Evolutionary conservation across 2,888 invertebrate species (phyloP).

Genomic region (Heteropelma amictum): DNA sequence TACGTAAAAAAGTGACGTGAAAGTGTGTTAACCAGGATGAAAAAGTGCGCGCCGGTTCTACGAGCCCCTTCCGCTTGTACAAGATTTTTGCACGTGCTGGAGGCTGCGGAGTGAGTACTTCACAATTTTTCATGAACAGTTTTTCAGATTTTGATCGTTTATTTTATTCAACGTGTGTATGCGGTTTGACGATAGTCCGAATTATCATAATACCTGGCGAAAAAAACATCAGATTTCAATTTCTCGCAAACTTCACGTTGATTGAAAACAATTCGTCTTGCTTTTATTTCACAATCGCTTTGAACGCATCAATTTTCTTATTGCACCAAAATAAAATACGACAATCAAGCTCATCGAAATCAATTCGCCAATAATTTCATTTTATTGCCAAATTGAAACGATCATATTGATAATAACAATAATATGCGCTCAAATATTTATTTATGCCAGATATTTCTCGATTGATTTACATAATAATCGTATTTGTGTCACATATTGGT

Average conservation of each 20-base stretch:
- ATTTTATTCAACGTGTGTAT: neutral
- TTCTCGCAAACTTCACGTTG: slow-evolving; percentile 38
- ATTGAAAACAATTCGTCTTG: neutral
- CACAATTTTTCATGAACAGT: slow-evolving; percentile 1
- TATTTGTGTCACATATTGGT: no score
- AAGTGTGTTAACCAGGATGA: neutral
- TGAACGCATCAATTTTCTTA: slow-evolving; percentile 17
- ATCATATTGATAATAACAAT: no score
- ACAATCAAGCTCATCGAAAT: no score
- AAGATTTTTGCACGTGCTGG: neutral
- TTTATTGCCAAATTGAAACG: no score
- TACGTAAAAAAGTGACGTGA: neutral
- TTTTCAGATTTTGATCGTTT: neutral
- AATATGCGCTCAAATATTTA: no score
- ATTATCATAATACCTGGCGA: neutral
- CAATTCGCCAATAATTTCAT: no score
- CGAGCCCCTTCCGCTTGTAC: neutral
- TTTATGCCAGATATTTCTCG: no score
- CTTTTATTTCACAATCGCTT: neutral
- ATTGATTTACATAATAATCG: no score
- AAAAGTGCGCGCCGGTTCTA: neutral
- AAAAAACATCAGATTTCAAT: slow-evolving; percentile 20
- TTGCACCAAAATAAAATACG: neutral
- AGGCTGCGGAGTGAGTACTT: neutral
- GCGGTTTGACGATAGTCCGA: neutral